Conservation (phyloP, 2,888 invertebrate genomes). For the Pristionchus mayeri region DNA sequence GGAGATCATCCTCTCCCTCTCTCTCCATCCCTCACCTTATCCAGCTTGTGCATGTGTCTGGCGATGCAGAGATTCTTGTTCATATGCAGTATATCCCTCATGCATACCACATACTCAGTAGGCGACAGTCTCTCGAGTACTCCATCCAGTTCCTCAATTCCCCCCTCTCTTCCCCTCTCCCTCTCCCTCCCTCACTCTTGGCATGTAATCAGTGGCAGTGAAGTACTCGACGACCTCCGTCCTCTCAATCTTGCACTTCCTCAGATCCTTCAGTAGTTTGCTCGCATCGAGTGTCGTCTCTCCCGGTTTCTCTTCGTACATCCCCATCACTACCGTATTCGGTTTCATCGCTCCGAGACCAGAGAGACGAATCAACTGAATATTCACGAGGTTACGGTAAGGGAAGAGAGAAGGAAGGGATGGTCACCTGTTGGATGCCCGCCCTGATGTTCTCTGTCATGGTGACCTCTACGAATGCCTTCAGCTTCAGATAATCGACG, state of each 20-base stretch:
- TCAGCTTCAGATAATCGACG: conserved; percentile 94
- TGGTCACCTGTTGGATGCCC: conserved; percentile 90
- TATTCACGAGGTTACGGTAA: neutral
- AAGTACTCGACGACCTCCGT: conserved; percentile 76
- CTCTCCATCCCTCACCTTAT: conserved; percentile 81
- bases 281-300: conserved; percentile 84
- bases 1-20: neutral
- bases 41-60: conserved; percentile 89
- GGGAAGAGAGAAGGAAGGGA: neutral
- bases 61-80: conserved; percentile 95
- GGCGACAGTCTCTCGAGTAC: conserved; percentile 61
- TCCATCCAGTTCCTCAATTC: conserved; percentile 66
- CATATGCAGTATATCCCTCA: conserved; percentile 90
- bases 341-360: conserved; percentile 99
- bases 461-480: conserved; percentile 96
- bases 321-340: conserved; percentile 95
- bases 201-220: conserved; percentile 68
- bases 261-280: conserved; percentile 71
- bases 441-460: conserved; percentile 88
- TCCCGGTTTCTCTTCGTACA: conserved; percentile 86
- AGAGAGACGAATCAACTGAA: conserved; percentile 68
- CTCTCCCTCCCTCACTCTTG: conserved; percentile 51
- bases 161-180: neutral
- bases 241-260: conserved; percentile 74
- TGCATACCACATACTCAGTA: conserved; percentile 87